Evolutionary conservation across 2,888 invertebrate species (phyloP), one percentile per base, ranked within the genome.

Genomic region (Chloroclystis v-ata): DNA sequence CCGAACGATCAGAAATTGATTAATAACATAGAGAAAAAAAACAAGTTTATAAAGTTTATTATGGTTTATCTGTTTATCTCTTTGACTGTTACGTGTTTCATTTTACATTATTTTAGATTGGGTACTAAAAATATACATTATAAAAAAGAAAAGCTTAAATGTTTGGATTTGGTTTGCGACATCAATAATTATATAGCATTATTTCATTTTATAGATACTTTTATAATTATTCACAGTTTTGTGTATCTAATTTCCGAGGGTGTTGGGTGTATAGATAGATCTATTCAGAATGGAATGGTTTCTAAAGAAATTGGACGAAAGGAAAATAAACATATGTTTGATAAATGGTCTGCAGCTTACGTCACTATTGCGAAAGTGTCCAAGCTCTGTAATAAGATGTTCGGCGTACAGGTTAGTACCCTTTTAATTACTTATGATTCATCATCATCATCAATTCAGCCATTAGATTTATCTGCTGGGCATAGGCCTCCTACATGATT

Each of bases 331-430:
- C 20, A 20, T 20, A 4, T 20, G 5, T 47, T 33, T 24, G 33
- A 35, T 9, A 44, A 37, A 8, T 52, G 52, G 52, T 52, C 43
- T 1, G 40, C 37, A 10, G 43, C 52, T 7, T 52, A 40, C 33
- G 32, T 25, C 12, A 43, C 35, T 0, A 6, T 46, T 12, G 20
- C 35, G n/a, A 49, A 43, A 26, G 37, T 28, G 10, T 43, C 41
- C 14, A 37, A 43, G 14, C 20, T 49, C 20, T 47, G 11, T 13
- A 49, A 46, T 16, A 7, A 2, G 5, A 41, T 52, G 14, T 47
- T 47, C 9, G 29, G 52, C 33, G 16, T 29, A 4, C 37, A 52
- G 48, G 52, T 45, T 28, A 25, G 30, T 26, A 26, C 26, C 7
- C 8, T 26, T 20, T 20, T 20, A n/a, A n/a, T n/a, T n/a, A n/a